Evolutionary conservation across 2,797 vertebrate species (phyloP), one percentile per base, ranked within the genome.

Genomic region (Coranthus polyacanthus): DNA sequence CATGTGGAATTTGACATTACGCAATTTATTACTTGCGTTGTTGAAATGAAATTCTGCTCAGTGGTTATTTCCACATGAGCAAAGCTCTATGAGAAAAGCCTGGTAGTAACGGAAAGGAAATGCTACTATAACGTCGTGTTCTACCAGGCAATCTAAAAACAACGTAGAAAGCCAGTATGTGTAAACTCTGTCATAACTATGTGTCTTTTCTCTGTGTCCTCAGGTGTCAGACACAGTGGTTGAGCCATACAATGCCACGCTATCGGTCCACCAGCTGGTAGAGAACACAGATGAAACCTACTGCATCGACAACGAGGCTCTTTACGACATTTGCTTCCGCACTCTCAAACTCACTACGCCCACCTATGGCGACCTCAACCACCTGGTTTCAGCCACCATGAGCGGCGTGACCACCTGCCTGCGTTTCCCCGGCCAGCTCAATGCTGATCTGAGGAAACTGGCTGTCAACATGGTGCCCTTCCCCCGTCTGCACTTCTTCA

Each of bases 231-330:
- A 97, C 81, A 98, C 96, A 0, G 96, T 98, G 82, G 96, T 98
- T 7, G 96, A 97, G 87, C 96, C 96, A 11, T 98, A 98, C 15
- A 97, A 98, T 0, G 96, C 96, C 54, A 97, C 96, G 0, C 92
- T 98, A 37, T 98, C 96, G 0, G 95, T 97, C 4, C 96, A 98
- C 88, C 96, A 98, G 64, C 93, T 97, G 82, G 96, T 97, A 7
- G 96, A 98, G 75, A 97, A 98, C 79, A 98, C 96, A 0, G 96
- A 97, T 1, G 96, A 98, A 84, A 97, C 95, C 37, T 97, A 96
- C 87, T 97, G 96, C 87, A 98, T 98, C 0, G 96, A 97, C 89
- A 98, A 98, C 0, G 96, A 98, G 72, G 96, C 96, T 0, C 88
- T 98, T 11, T 98, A 97, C 0, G 95, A 95, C 84, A 96, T 96